Percentiles rank a stretch among this genome's conserved stretches.
phyloP scores from a whole-genome alignment of 2,888 invertebrate genomes.

The Sinohyriopsis cumingii region DNA sequence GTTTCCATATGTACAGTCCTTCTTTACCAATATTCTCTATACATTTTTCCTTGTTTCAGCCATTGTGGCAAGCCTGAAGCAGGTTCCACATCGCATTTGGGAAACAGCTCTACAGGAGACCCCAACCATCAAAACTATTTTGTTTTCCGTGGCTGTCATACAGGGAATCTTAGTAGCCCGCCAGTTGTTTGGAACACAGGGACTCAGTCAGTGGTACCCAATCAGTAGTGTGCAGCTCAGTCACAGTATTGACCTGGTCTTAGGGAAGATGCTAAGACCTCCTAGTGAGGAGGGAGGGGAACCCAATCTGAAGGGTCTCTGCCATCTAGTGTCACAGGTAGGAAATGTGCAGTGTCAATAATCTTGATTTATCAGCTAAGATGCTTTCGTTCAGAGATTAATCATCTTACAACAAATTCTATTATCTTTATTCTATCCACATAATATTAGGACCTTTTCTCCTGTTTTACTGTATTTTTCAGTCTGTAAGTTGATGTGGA shows the following conservation, averaged over 20 bases:
- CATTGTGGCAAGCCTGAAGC: constrained; percentile 56
- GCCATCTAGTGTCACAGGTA: constrained; percentile 45
- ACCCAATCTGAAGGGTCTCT: constrained; percentile 44
- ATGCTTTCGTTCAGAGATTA: too few relatives aligned
- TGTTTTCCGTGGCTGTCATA: constrained; percentile 61
- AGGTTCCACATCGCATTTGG: constrained; percentile 48
- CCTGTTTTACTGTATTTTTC: too few relatives aligned
- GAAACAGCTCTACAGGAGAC: constrained; percentile 42
- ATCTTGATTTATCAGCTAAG: too few relatives aligned
- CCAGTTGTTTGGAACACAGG: constrained; percentile 66
- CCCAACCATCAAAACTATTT: constrained; percentile 43
- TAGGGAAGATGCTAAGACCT: constrained; percentile 31
- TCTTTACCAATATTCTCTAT: too few relatives aligned
- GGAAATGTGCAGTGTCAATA: not conserved
- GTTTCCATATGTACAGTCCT: too few relatives aligned
- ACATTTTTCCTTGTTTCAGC: constrained; percentile 44
- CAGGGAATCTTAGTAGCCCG: constrained; percentile 61
- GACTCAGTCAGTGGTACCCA: constrained; percentile 64
- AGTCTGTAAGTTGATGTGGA: too few relatives aligned
- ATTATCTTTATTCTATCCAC: too few relatives aligned
- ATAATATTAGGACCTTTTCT: too few relatives aligned
- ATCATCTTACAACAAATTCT: too few relatives aligned
- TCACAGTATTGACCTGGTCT: constrained; percentile 40
- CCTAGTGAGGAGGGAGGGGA: constrained; percentile 34
- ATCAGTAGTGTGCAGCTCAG: constrained; percentile 47